Conservation (phyloP, 37 sponge, comb jelly and placozoan genomes). For the Beroe forskalii region DNA sequence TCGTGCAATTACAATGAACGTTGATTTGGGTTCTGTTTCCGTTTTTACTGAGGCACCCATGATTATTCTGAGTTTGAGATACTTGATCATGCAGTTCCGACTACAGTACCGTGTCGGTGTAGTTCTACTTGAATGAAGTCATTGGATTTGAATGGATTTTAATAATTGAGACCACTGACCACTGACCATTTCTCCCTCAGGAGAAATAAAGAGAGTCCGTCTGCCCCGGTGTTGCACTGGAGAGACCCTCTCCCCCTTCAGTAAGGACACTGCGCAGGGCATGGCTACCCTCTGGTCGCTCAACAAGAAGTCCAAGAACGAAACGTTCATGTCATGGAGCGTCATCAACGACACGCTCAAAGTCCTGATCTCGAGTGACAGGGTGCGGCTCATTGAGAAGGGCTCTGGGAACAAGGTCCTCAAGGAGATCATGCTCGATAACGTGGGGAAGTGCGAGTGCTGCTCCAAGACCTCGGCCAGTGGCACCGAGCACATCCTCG, state of each 20-base stretch:
- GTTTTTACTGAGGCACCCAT: no score
- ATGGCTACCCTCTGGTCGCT: conserved; percentile 26
- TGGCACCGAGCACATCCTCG: not conserved
- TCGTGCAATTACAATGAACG: no score
- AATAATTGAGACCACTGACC: no score
- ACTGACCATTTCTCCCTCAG: conserved; percentile 5
- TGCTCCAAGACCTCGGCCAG: not conserved
- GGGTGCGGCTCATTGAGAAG: not conserved
- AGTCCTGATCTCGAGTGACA: not conserved
- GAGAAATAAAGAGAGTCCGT: not conserved
- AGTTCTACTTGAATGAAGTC: no score
- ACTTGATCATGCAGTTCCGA: no score
- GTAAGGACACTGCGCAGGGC: conserved; percentile 19
- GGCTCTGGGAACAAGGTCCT: conserved; percentile 14
- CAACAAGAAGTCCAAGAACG: not conserved
- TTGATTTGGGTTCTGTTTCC: no score
- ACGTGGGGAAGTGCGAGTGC: not conserved
- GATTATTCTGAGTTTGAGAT: no score
- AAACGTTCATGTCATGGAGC: conserved; percentile 14
- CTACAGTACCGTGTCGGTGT: no score
- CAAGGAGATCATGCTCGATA: not conserved
- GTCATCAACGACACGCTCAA: not conserved
- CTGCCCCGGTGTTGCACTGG: conserved; percentile 14
- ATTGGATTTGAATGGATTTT: no score
- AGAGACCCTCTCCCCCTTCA: not conserved